phyloP scores from a whole-genome alignment of 1,140 invertebrate genomes.

The Eubasilissa regina region DNA sequence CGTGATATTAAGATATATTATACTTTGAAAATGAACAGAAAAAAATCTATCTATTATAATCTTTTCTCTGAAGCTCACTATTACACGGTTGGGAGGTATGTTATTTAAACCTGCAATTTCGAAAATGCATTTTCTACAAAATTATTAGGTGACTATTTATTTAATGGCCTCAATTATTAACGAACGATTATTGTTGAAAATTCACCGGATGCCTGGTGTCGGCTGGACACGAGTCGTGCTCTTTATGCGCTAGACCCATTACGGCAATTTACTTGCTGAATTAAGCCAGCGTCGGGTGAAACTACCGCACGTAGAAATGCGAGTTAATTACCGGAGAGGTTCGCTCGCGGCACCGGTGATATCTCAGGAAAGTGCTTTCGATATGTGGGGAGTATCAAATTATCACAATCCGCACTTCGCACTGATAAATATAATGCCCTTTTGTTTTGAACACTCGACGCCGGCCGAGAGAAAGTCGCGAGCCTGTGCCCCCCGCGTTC shows the following conservation, averaged over 20 bases:
- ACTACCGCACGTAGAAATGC: slow-evolving; percentile 31
- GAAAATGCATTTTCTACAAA: slow-evolving; percentile 5
- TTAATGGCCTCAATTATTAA: slow-evolving; percentile 38
- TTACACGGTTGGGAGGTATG: too few relatives aligned
- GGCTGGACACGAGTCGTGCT: slow-evolving; percentile 17
- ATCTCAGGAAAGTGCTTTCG: slow-evolving; percentile 29
- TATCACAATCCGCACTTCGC: slow-evolving; percentile 9
- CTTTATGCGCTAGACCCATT: not conserved
- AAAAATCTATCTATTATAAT: too few relatives aligned
- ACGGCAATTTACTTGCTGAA: slow-evolving; percentile 15
- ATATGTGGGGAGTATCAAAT: slow-evolving; percentile 27
- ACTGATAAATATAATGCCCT: not conserved
- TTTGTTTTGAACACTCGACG: slow-evolving; percentile 5
- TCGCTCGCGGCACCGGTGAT: not conserved
- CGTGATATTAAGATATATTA: too few relatives aligned
- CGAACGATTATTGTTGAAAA: slow-evolving; percentile 12
- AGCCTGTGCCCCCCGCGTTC: too few relatives aligned
- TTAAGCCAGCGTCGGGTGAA: slow-evolving; percentile 19
- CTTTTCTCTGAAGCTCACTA: too few relatives aligned
- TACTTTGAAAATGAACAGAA: too few relatives aligned
- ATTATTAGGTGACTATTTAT: slow-evolving; percentile 12
- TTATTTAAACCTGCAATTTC: not conserved
- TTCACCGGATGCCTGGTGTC: slow-evolving; percentile 17
- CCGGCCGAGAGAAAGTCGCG: not conserved
- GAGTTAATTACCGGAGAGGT: slow-evolving; percentile 8